phyloP scores from a whole-genome alignment of 35 echinoderm and acorn worm genomes.

The Chiridota heheva region DNA sequence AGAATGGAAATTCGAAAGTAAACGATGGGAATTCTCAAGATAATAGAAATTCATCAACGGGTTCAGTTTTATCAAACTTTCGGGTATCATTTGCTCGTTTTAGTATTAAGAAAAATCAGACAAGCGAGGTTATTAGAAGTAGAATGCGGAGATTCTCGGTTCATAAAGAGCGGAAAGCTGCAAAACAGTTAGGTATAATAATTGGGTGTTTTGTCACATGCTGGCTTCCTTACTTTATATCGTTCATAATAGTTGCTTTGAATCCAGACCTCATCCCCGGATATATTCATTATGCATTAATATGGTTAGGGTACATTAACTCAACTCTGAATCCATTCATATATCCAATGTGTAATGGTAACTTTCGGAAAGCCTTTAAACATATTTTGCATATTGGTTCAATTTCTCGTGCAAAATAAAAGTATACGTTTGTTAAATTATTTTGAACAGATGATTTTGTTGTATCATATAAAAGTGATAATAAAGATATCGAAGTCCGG shows the following conservation, averaged over 20 bases:
- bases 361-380: conserved; percentile 91
- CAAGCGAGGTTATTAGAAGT: conserved; percentile 59
- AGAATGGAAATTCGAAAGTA: too few species aligned
- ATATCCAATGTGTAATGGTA: conserved; percentile 94
- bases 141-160: conserved; percentile 78
- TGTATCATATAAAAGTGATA: too few species aligned
- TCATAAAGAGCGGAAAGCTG: conserved; percentile 85
- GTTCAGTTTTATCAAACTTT: conserved; percentile 34
- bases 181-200: conserved; percentile 90
- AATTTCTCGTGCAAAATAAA: too few species aligned
- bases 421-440: too few species aligned
- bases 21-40: background rate
- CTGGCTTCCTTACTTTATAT: conserved; percentile 93
- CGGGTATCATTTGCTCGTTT: conserved; percentile 72
- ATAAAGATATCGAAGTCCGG: too few species aligned
- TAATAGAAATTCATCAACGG: conserved; percentile 1
- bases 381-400: too few species aligned
- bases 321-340: conserved; percentile 95
- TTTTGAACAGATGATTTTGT: too few species aligned
- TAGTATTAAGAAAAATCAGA: conserved; percentile 64
- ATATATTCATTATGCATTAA: conserved; percentile 65
- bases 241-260: conserved; percentile 87
- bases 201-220: conserved; percentile 95
- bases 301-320: conserved; percentile 97
- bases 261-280: conserved; percentile 54